Evolutionary conservation across 2,888 invertebrate species (phyloP).

Genomic region (Sesia bembeciformis): DNA sequence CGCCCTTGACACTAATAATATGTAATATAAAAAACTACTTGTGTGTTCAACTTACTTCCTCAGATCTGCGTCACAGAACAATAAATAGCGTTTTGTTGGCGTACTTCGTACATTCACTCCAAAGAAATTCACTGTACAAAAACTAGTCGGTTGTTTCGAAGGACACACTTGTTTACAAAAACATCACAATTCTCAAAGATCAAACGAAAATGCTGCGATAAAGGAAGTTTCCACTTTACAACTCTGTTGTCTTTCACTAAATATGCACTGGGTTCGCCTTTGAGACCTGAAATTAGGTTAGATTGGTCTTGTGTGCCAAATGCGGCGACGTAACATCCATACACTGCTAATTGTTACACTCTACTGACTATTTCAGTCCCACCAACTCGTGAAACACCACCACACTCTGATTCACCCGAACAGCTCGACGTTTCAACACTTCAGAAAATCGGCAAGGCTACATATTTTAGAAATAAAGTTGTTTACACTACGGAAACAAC

Average conservation of each 20-base stretch:
- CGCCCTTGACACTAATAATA: background rate
- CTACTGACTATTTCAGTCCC: slow-evolving; percentile 45
- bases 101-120: background rate
- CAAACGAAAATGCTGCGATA: no score
- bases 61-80: background rate
- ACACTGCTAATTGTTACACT: background rate
- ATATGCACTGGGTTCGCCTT: background rate
- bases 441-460: slow-evolving; percentile 50
- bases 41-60: background rate
- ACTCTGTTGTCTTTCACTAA: background rate
- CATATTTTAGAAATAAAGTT: background rate
- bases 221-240: background rate
- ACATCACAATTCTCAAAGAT: background rate
- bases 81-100: background rate
- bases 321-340: slow-evolving; percentile 20
- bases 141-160: background rate
- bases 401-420: slow-evolving; percentile 57
- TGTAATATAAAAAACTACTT: background rate
- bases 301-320: slow-evolving; percentile 30
- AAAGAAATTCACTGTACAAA: background rate
- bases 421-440: slow-evolving; percentile 50
- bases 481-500: background rate
- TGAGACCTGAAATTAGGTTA: background rate
- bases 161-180: slow-evolving; percentile 6
- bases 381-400: slow-evolving; percentile 44